Evolutionary conservation across 2,797 vertebrate species (phyloP), one percentile per base, ranked within the genome.

Genomic region (Emys orbicularis): DNA sequence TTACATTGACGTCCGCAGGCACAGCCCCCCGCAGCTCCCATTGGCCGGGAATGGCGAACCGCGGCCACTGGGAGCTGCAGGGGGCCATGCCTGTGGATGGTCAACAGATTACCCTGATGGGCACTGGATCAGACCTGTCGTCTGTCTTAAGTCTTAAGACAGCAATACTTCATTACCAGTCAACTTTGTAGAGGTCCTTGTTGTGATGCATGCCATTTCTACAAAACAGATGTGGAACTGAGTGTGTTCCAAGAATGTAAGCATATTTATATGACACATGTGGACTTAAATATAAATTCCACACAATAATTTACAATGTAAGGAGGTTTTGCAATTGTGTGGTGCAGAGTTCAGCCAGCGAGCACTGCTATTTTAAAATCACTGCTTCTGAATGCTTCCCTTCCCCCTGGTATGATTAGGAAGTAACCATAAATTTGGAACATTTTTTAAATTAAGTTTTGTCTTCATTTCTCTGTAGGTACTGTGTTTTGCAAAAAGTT

Each of bases 361-460:
- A 88, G 85, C 76, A 54, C 54, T 49, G 41, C 52, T 96, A 37
- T 19, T 68, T 37, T 37, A 68, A 68, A 68, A 68, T 9, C n/a
- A 21, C 18, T 68, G 65, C 65, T 68, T 52, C 65, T 65, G 65
- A 92, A 90, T 6, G 27, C 16, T 92, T 94, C 91, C 31, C 53
- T 79, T 91, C 72, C 91, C 91, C 53, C 77, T 91, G 50, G 47
- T 83, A 76, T 90, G 79, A 84, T 84, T 92, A 86, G 74, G 44
- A 65, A n/a, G 61, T n/a, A 16, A 65, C 61, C 31, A 34, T n/a
- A n/a, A 65, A 56, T 56, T 25, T 25, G 54, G 25, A 56, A 9
- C 54, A 56, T 27, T 56, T 56, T 53, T 56, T 25, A 56, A 56
- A 56, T 56, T 27, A 56, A 27, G 54, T 56, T 56, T 53, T 56